Conservation (phyloP, 2,113 vertebrate species). For the Piprites chloris region DNA sequence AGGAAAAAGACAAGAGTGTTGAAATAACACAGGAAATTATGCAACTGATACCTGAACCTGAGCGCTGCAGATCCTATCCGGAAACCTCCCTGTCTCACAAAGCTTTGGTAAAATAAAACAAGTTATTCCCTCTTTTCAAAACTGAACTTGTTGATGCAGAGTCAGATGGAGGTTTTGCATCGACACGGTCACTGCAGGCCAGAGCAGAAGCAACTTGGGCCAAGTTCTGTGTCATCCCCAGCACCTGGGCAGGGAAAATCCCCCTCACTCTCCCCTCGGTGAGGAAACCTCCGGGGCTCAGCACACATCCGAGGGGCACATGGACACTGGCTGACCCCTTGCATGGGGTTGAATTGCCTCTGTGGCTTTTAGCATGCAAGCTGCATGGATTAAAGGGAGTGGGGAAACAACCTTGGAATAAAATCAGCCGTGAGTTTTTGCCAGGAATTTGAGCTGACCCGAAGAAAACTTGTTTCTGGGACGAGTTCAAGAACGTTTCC, state of each 20-base stretch:
- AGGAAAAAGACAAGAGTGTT: not conserved
- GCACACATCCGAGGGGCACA: accelerated
- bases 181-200: not conserved
- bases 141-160: not conserved
- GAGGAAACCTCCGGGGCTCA: not conserved
- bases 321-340: not conserved
- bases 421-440: not conserved
- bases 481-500: not conserved
- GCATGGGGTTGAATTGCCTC: not conserved
- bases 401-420: not conserved
- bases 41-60: slow-evolving; percentile 58
- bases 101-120: not conserved
- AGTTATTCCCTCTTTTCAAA: not conserved
- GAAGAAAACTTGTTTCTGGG: not conserved
- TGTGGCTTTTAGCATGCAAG: not conserved
- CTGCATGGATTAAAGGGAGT: not conserved
- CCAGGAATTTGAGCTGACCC: slow-evolving; percentile 29
- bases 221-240: not conserved
- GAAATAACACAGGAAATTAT: slow-evolving; percentile 63
- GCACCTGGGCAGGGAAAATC: not conserved
- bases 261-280: not conserved
- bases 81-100: slow-evolving; percentile 10
- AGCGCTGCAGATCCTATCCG: not conserved
- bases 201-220: not conserved
- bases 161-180: not conserved